Base-by-base conservation (phyloP, 2,888 invertebrate genomes). In the Lepas anatifera region DNA sequence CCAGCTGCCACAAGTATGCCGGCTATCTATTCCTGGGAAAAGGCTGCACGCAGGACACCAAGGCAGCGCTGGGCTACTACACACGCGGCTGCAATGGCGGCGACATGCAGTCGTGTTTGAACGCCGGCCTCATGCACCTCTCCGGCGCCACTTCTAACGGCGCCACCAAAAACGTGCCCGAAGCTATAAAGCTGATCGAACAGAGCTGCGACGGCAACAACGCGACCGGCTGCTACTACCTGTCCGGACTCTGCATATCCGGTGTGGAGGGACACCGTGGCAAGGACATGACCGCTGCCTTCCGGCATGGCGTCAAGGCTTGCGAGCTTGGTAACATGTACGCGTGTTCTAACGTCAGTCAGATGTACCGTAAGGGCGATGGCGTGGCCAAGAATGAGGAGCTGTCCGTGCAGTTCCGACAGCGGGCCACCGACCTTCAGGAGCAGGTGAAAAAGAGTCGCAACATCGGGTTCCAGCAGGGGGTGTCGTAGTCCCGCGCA, bases 1-100 rank as follows among this genome's bases (percentile, higher is more conserved):
- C 87, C 78, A 96, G 96, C 77, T 98, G 98, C 79, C 85, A 88
- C 74, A 95, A 94, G 80, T 89, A 85, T 78, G 97, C 89, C 3
- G 89, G 88, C 76, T 81, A 81, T 73, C 74, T 76, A 35, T 77
- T 81, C 63, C 72, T 78, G 3, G 84, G 83, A 35, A 80, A 78
- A 52, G 76, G 75, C 27, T 78, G 79, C 71, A 85, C 85, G 75
- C 82, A 84, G 27, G 85, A 89, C 76, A 78, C 83, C 0, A 78
- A 79, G n/a, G 83, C 83, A 78, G 89, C 89, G 0, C 84, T 87
- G 74, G 81, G 84, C 67, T 92, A 92, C 78, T 89, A 89, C 76
- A 86, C 87, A 71, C 89, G 87, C 78, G 92, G 89, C 0, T 95
- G 95, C 78, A 85, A 87, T 13, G 79, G 87, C 0, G 85, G 86